Percentiles rank a stretch among this genome's conserved stretches.
phyloP scores from a whole-genome alignment of 2,113 vertebrate genomes.

The Castor canadensis region DNA sequence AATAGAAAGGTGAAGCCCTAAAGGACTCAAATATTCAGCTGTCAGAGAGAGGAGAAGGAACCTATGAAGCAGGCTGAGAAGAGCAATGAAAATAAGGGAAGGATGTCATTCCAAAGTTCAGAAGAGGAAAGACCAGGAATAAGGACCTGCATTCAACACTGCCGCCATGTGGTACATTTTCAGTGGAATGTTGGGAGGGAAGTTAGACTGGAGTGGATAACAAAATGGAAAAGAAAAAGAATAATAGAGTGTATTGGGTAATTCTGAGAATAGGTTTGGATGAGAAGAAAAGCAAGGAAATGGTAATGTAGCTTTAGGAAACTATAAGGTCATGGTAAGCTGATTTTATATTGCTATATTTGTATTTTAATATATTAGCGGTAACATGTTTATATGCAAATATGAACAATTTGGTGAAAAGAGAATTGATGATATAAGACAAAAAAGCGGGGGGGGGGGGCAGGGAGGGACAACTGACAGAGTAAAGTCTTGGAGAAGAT shows the following conservation, averaged over 20 bases:
- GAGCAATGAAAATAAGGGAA: not conserved
- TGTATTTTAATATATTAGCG: not conserved
- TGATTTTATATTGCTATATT: not conserved
- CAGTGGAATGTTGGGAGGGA: no score
- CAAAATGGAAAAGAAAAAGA: not conserved
- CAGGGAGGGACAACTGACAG: not conserved
- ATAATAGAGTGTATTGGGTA: not conserved
- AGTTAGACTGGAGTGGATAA: not conserved
- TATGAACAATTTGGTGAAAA: not conserved
- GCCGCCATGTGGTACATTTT: not conserved
- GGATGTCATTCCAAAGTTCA: not conserved
- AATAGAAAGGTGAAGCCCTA: not conserved
- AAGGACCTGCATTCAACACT: not conserved
- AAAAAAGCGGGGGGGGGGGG: no score
- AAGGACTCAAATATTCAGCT: not conserved
- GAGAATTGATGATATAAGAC: not conserved
- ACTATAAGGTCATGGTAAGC: not conserved
- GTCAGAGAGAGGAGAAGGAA: not conserved
- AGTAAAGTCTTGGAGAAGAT: not conserved
- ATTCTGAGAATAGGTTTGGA: not conserved
- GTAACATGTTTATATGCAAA: not conserved
- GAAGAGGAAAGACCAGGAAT: not conserved
- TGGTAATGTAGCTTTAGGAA: not conserved
- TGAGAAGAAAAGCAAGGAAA: not conserved
- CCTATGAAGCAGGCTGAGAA: not conserved